Conservation (phyloP, 1,140 invertebrate species). For the Diorhabda sublineata region DNA sequence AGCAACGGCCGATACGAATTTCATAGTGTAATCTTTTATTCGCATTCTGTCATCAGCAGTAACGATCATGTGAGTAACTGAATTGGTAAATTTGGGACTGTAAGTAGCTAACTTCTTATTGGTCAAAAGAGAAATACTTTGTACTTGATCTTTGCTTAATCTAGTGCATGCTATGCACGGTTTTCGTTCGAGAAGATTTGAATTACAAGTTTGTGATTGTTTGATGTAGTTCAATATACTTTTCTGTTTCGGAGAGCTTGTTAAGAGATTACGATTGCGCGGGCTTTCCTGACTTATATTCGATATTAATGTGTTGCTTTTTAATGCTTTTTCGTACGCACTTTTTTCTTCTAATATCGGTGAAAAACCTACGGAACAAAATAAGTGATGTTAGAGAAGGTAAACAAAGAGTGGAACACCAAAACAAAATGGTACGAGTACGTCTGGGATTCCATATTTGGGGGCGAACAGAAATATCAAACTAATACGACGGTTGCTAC, state of each 20-base stretch:
- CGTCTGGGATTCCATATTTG: too few species aligned
- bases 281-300: slow-evolving; percentile 14
- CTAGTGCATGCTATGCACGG: slow-evolving; percentile 39
- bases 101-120: slow-evolving; percentile 36
- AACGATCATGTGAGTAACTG: slow-evolving; percentile 44
- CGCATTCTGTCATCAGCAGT: slow-evolving; percentile 33
- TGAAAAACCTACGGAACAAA: not conserved
- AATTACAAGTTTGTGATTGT: slow-evolving; percentile 15
- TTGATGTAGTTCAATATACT: slow-evolving; percentile 40
- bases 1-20: slow-evolving; percentile 42
- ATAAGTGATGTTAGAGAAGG: slow-evolving; percentile 1
- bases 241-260: slow-evolving; percentile 36
- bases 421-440: too few species aligned
- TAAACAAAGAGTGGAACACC: too few species aligned
- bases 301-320: slow-evolving; percentile 21
- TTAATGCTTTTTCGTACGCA: slow-evolving; percentile 12
- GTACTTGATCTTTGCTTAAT: slow-evolving; percentile 32
- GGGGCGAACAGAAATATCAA: too few species aligned
- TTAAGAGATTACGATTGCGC: slow-evolving; percentile 22
- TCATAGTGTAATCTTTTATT: slow-evolving; percentile 43
- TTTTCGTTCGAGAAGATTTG: slow-evolving; percentile 15
- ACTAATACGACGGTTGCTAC: too few species aligned
- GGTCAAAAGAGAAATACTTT: slow-evolving; percentile 35
- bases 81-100: slow-evolving; percentile 28
- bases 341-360: slow-evolving; percentile 6